A percentile compares a stretch with the other conserved stretches of the same genome.
Conservation (phyloP, 2,888 invertebrate species). For the Chrysomela aeneicollis region DNA sequence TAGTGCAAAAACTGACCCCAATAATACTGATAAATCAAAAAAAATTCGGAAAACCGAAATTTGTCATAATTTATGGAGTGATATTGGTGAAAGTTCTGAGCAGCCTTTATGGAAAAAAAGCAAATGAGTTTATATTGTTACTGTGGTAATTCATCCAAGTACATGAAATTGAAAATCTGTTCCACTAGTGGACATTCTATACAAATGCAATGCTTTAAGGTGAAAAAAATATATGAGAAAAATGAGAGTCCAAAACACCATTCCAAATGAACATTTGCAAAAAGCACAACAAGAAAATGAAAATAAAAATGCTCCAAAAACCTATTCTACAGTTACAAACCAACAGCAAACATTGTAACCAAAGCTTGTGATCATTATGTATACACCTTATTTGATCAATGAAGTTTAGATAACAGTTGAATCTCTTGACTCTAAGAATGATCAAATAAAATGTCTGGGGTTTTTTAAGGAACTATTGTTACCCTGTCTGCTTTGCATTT, state of each 20-base stretch:
- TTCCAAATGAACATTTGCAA: slow-evolving; percentile 7
- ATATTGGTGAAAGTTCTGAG: too few species aligned
- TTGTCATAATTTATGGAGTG: too few species aligned
- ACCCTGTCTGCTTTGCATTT: slow-evolving; percentile 41
- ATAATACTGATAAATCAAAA: too few species aligned
- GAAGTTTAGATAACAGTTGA: neutral
- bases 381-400: slow-evolving; percentile 17
- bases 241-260: neutral
- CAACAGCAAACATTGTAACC: slow-evolving; percentile 25
- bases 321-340: slow-evolving; percentile 38
- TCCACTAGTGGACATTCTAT: too few species aligned
- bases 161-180: too few species aligned
- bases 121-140: too few species aligned
- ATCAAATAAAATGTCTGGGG: slow-evolving; percentile 25
- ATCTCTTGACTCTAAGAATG: slow-evolving; percentile 6
- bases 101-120: too few species aligned
- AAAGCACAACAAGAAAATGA: neutral
- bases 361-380: slow-evolving; percentile 17
- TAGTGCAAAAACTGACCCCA: too few species aligned
- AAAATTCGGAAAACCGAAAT: too few species aligned
- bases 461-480: slow-evolving; percentile 30
- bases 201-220: too few species aligned
- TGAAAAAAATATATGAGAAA: neutral
- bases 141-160: too few species aligned
- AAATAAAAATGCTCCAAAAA: slow-evolving; percentile 26